phyloP scores from a whole-genome alignment of 1,140 invertebrate species.

The Bombus pascuorum region DNA sequence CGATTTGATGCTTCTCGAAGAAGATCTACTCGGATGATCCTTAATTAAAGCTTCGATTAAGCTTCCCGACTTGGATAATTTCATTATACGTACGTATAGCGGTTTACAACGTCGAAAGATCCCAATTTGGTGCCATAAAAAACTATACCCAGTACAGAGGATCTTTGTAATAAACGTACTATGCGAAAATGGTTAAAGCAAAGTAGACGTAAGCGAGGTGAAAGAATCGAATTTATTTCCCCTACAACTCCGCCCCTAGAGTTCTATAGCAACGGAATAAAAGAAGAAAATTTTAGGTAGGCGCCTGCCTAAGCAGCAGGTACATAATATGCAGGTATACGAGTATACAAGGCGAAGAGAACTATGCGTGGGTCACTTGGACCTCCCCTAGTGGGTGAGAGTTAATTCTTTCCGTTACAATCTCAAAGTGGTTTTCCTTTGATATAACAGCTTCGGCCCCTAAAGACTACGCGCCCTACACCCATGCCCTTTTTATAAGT shows the following conservation, averaged over 20 bases:
- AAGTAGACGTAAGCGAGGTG: neutral
- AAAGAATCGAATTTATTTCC: neutral
- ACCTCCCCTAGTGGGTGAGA: neutral
- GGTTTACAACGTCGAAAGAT: neutral
- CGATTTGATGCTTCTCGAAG: neutral
- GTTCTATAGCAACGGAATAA: neutral
- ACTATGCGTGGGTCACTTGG: neutral
- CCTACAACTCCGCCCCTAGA: neutral
- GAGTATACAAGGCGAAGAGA: neutral
- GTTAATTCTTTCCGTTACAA: slow-evolving; percentile 5
- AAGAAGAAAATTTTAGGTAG: slow-evolving; percentile 2
- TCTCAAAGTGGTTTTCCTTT: neutral
- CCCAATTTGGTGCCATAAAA: neutral
- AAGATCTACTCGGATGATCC: neutral
- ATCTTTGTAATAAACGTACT: neutral
- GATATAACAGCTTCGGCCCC: neutral
- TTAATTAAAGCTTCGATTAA: neutral
- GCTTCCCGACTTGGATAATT: too few relatives aligned
- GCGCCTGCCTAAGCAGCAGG: neutral
- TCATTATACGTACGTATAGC: too few relatives aligned
- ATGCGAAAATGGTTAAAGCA: neutral
- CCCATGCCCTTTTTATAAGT: neutral
- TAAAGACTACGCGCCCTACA: neutral
- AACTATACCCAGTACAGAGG: neutral
- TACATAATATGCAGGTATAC: neutral